Percentiles rank a stretch among this genome's conserved stretches.
Conservation (phyloP, 2,888 invertebrate species). For the Phragmatobia fuliginosa region DNA sequence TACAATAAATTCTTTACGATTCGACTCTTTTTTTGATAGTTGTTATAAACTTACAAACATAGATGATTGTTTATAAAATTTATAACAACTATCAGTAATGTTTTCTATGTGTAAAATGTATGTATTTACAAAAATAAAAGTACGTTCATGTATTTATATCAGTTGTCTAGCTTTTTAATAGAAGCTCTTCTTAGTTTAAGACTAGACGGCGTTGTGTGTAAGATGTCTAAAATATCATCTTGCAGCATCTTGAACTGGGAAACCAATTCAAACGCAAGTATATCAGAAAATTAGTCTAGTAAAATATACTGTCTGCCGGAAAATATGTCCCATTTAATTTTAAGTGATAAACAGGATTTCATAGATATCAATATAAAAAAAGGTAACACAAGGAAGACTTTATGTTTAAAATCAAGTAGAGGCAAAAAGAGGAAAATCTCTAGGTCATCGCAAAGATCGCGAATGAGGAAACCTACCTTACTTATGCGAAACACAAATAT, state of each 20-base stretch:
- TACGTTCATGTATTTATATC: too few species aligned
- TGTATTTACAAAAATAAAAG: too few species aligned
- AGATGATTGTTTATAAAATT: too few species aligned
- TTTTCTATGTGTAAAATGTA: too few species aligned
- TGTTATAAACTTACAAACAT: constrained; percentile 12
- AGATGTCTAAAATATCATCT: too few species aligned
- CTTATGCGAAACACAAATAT: neutral
- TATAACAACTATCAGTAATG: too few species aligned
- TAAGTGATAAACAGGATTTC: neutral
- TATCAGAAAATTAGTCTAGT: neutral
- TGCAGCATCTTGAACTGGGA: neutral
- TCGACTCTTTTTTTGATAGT: constrained; percentile 30
- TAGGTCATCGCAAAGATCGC: neutral
- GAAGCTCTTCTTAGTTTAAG: too few species aligned
- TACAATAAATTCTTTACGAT: constrained; percentile 37
- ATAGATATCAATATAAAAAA: neutral
- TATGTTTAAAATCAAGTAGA: neutral
- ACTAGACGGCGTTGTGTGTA: too few species aligned
- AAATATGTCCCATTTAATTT: neutral
- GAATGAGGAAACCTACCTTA: neutral
- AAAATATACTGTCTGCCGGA: neutral
- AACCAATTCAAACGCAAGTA: neutral
- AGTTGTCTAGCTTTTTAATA: too few species aligned
- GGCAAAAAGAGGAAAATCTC: neutral
- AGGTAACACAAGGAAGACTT: neutral